Evolutionary conservation across 2,888 invertebrate species (phyloP), one percentile per base, ranked within the genome.

Genomic region (Ceramica pisi): DNA sequence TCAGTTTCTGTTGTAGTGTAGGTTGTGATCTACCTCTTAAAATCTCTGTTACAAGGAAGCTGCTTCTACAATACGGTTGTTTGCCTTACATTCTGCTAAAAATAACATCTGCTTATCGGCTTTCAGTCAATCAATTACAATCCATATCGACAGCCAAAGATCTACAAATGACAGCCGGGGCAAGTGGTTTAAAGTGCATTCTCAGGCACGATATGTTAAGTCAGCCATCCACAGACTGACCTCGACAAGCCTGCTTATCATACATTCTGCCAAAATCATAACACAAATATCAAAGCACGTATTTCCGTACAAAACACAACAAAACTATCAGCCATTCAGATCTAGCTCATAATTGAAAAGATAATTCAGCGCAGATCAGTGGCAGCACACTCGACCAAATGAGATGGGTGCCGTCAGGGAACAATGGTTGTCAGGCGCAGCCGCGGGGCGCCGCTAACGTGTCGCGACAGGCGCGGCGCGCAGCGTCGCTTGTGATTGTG

Each of bases 371-470:
- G 35, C 59, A 68, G 75, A 82, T 73, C 77, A 73, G 64, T 38
- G 48, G 60, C 75, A 69, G 76, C 38, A 71, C 67, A 75, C 77
- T 80, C 57, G 64, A 61, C 67, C 59, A 62, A 82, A 85, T 77
- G 66, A 77, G 77, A 68, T 75, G 75, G 73, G 73, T 71, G 61
- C 66, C 70, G 77, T 74, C 67, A 73, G 21, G 48, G 73, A 74
- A 86, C 85, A 86, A 86, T 81, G 74, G 66, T 67, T 85, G 82
- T 85, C 86, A 81, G 14, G 70, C 35, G 48, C 86, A 86, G 74
- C 12, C 63, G 50, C 68, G 70, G 74, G 65, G 68, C 53, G 61
- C 26, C 71, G 56, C 63, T 66, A 72, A 69, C 83, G 84, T 74
- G 71, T 66, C 31, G 66, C 63, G 61, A 67, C 78, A 75, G 56